These are phyloP conservation scores for Lymantria dispar DNA, from an alignment of 2,888 invertebrate species.

Conservation along the genomic window DNA sequence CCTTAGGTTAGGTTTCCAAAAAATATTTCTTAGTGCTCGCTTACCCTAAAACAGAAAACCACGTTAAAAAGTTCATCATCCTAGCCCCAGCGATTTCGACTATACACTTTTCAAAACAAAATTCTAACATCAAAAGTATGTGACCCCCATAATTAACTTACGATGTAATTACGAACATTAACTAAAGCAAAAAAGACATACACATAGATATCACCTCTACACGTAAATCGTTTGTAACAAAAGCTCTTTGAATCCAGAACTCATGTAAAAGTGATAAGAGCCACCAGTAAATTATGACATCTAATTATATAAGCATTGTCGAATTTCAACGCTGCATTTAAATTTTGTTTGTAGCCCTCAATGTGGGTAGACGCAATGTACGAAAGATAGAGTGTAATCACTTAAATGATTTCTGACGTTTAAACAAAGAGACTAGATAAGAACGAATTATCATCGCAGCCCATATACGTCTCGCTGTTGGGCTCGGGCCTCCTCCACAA, in stretches of 20 bases:
- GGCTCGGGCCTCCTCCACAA: no score
- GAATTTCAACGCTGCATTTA: conserved; percentile 66
- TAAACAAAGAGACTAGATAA: no score
- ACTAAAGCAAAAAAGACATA: conserved; percentile 7
- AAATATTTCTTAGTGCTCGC: no score
- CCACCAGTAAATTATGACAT: conserved; percentile 65
- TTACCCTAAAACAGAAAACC: no score
- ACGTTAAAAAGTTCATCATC: no score
- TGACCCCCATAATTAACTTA: conserved; percentile 1
- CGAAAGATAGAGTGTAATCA: conserved; percentile 1
- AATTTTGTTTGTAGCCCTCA: conserved; percentile 64
- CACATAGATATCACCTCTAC: conserved; percentile 11
- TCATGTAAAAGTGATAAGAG: conserved; percentile 52
- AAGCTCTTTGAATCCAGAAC: conserved; percentile 29
- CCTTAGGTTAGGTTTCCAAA: no score
- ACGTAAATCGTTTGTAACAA: conserved; percentile 24
- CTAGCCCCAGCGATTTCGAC: no score
- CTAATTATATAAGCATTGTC: conserved; percentile 74
- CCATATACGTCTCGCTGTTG: no score
- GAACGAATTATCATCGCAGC: no score
- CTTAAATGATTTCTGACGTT: no score
- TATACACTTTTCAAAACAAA: no score
- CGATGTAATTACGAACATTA: conserved; percentile 4
- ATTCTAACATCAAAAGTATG: neutral
- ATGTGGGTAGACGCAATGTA: conserved; percentile 23